Conservation (phyloP, 2,797 vertebrate species). For the Hozukius guyotensis region DNA sequence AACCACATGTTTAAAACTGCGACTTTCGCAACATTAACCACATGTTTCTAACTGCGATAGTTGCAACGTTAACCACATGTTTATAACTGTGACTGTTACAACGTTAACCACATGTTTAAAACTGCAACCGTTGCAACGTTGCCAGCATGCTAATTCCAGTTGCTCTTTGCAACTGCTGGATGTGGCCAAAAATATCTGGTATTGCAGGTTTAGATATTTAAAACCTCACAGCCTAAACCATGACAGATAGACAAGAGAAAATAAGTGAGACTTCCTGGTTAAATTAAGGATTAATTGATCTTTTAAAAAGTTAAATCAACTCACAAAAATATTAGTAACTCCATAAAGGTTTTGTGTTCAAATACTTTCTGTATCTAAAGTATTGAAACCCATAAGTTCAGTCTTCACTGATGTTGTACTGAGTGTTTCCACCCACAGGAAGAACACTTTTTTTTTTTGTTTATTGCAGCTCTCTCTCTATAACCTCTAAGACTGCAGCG, state of each 20-base stretch:
- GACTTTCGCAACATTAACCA: no score
- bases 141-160: no score
- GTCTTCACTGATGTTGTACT: not conserved
- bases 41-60: no score
- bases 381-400: no score
- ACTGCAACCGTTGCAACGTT: fast-evolving
- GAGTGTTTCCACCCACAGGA: slow-evolving; percentile 23
- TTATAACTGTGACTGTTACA: no score
- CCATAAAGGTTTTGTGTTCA: not conserved
- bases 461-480: not conserved
- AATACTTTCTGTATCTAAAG: not conserved
- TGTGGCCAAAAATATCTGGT: not conserved
- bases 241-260: not conserved
- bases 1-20: no score
- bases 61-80: no score
- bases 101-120: not conserved
- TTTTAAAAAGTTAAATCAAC: not conserved
- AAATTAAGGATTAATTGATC: not conserved
- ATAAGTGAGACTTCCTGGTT: not conserved
- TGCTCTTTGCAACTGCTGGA: not conserved
- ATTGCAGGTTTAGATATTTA: not conserved
- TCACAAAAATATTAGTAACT: not conserved
- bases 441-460: not conserved
- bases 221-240: not conserved
- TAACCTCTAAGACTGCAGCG: slow-evolving; percentile 13